A percentile compares a stretch with the other conserved stretches of the same genome.
These are phyloP conservation scores for Charina bottae DNA, from an alignment of 2,113 vertebrate species.

Conservation along the genomic window DNA sequence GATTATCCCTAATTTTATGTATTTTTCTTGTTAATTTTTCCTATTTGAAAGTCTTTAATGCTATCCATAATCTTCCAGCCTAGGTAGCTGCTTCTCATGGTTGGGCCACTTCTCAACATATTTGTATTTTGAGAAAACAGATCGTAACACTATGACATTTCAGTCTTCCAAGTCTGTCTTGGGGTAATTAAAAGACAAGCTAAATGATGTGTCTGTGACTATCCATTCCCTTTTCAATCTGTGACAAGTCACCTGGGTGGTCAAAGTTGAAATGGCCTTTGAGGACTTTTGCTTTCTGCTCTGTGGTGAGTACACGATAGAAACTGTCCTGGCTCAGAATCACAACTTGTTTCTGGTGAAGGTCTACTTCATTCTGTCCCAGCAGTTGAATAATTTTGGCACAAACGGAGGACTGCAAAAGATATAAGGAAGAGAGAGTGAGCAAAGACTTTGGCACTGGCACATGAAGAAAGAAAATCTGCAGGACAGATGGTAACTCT, in stretches of 20 bases:
- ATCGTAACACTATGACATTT: neutral
- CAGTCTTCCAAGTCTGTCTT: neutral
- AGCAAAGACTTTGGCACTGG: neutral
- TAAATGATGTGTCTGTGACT: neutral
- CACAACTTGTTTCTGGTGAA: constrained; percentile 91
- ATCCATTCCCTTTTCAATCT: neutral
- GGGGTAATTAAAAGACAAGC: neutral
- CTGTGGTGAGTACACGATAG: constrained; percentile 91
- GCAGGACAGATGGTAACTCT: neutral
- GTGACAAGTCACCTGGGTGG: constrained; percentile 86
- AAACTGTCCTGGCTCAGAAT: constrained; percentile 99
- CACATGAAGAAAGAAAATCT: neutral
- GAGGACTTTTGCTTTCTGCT: constrained; percentile 93
- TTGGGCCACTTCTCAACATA: neutral
- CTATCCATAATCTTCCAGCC: neutral
- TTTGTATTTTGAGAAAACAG: neutral
- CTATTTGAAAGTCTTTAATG: neutral
- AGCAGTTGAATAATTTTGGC: constrained; percentile 96
- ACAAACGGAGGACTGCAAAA: constrained; percentile 89
- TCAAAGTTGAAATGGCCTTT: constrained; percentile 99
- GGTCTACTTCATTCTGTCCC: constrained; percentile 95
- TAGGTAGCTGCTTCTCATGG: neutral
- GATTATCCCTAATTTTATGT: neutral
- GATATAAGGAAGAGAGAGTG: neutral
- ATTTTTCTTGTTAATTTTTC: neutral